Evolutionary conservation across 2,797 vertebrate species (phyloP).

Genomic region (Nyctibius grandis): DNA sequence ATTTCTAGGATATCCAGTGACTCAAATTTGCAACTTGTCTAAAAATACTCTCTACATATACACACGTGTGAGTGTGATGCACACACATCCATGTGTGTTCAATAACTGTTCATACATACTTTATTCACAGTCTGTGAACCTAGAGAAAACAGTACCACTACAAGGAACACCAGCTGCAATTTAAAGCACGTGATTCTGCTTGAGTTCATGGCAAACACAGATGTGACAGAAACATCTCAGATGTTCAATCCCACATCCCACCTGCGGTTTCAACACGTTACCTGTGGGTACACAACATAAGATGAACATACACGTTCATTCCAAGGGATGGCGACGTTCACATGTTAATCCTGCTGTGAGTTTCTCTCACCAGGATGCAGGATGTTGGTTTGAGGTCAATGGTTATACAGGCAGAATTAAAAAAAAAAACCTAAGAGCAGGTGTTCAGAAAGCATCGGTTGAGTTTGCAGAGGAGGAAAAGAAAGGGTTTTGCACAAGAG

Average conservation of each 20-base stretch:
- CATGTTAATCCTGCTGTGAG: not conserved
- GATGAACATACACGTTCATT: not conserved
- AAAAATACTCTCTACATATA: not conserved
- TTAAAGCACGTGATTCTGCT: not conserved
- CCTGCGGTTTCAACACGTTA: not conserved
- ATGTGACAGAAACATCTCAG: not conserved
- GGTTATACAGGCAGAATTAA: not conserved
- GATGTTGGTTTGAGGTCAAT: conserved; percentile 50
- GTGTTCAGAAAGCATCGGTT: conserved; percentile 25
- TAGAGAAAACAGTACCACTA: not conserved
- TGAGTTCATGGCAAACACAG: not conserved
- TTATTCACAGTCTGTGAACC: not conserved
- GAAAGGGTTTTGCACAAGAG: not conserved
- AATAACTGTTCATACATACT: not conserved
- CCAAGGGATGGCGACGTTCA: conserved; percentile 24
- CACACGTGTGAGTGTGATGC: rapidly evolving
- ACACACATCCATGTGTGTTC: not conserved
- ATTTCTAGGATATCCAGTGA: not conserved
- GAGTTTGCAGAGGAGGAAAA: conserved; percentile 9
- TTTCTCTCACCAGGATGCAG: conserved; percentile 4
- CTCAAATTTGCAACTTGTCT: not conserved
- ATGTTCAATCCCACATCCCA: not conserved
- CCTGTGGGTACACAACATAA: not conserved
- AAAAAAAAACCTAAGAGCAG: conserved; percentile 18
- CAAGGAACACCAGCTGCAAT: not conserved